These are phyloP conservation scores for Catharus bicknelli DNA, from an alignment of 2,113 vertebrate species.

Conservation along the genomic window DNA sequence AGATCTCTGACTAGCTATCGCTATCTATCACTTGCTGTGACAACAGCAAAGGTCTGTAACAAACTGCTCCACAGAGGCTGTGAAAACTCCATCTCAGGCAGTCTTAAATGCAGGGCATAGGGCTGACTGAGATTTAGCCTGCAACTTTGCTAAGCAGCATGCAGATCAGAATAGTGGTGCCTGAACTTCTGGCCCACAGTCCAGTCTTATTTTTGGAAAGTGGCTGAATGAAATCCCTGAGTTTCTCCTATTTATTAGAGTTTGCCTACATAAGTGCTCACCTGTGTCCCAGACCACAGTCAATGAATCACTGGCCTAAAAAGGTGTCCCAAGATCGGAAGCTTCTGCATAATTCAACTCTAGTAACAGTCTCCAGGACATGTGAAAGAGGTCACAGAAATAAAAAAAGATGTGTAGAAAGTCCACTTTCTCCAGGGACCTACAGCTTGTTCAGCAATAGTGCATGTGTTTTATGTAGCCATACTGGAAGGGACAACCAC, in stretches of 20 bases:
- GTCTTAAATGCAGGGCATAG: neutral
- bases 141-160: neutral
- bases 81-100: neutral
- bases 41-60: constrained; percentile 32
- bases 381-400: neutral
- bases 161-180: neutral
- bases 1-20: constrained; percentile 29
- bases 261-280: neutral
- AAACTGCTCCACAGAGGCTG: neutral
- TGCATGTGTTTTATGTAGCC: neutral
- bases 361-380: neutral
- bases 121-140: neutral
- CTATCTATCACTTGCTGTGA: neutral
- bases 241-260: neutral
- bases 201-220: neutral
- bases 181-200: neutral
- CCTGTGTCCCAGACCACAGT: neutral
- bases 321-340: neutral
- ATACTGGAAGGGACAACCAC: neutral
- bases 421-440: neutral
- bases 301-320: neutral
- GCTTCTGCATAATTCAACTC: neutral
- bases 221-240: neutral
- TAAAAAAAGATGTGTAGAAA: neutral
- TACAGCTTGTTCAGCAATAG: neutral